phyloP scores from a whole-genome alignment of 2,113 vertebrate genomes.

The Urocolius indicus region DNA sequence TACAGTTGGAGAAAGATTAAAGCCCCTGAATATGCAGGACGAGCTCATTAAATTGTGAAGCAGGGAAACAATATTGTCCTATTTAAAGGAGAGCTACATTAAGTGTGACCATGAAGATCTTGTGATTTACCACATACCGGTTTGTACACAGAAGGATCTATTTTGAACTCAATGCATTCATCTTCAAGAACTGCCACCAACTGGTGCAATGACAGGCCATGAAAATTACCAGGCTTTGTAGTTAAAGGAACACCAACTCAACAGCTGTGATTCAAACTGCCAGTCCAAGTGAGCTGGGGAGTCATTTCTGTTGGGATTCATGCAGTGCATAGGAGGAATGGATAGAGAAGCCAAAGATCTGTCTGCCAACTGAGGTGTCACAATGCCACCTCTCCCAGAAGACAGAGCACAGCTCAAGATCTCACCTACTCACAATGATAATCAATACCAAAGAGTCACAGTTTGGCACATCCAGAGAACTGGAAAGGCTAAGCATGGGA shows the following conservation, averaged over 20 bases:
- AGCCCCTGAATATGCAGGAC: neutral
- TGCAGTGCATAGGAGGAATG: neutral
- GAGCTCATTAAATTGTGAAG: neutral
- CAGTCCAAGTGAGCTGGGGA: neutral
- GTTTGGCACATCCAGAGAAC: neutral
- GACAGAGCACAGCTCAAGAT: neutral
- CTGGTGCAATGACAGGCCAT: constrained; percentile 38
- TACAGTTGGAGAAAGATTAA: neutral
- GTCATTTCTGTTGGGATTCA: neutral
- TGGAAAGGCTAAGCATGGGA: neutral
- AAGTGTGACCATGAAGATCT: constrained; percentile 37
- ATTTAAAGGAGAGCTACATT: constrained; percentile 26
- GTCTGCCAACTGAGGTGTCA: neutral
- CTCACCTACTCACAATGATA: neutral
- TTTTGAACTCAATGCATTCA: neutral
- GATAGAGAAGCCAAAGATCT: neutral
- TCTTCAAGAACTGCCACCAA: constrained; percentile 32
- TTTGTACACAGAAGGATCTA: constrained; percentile 41
- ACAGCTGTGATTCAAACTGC: constrained; percentile 37
- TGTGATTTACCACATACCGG: neutral
- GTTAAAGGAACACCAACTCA: constrained; percentile 64
- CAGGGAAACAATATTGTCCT: neutral
- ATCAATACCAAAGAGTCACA: neutral
- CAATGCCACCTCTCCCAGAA: neutral
- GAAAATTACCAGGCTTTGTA: constrained; percentile 44